Percentiles rank a stretch among this genome's conserved stretches.
Evolutionary conservation across 2,797 vertebrate genomes (phyloP).

Genomic region (Odontamblyopus lacepedii): DNA sequence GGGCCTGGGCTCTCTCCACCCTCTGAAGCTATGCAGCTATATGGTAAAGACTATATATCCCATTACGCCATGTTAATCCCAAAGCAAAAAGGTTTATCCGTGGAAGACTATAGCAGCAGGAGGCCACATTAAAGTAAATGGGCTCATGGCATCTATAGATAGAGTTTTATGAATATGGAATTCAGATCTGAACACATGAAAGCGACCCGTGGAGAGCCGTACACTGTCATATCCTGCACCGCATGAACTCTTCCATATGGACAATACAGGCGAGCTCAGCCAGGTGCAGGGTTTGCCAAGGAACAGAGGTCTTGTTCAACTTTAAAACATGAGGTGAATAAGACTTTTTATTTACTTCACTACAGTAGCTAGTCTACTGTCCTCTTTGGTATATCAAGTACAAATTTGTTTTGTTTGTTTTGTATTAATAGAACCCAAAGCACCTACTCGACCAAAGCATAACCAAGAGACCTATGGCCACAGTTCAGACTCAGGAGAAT

Average conservation of each 20-base stretch:
- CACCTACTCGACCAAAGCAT: neutral
- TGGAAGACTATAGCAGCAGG: constrained; percentile 29
- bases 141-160: constrained; percentile 26
- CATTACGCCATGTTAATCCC: constrained; percentile 45
- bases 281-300: constrained; percentile 1
- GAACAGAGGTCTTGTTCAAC: neutral
- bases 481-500: too few species aligned
- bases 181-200: constrained; percentile 27
- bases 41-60: constrained; percentile 49
- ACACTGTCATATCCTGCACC: constrained; percentile 22
- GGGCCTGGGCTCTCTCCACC: constrained; percentile 30
- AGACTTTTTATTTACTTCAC: neutral
- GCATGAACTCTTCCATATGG: constrained; percentile 35
- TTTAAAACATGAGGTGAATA: neutral
- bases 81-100: constrained; percentile 30
- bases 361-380: neutral
- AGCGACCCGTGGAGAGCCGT: constrained; percentile 4
- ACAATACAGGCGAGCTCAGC: neutral
- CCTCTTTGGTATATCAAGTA: neutral
- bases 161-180: constrained; percentile 21
- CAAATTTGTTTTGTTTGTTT: neutral
- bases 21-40: constrained; percentile 35
- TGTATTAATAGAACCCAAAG: neutral
- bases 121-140: constrained; percentile 34
- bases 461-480: too few species aligned